Evolutionary conservation across 2,797 vertebrate species (phyloP).

Genomic region (Huso huso): DNA sequence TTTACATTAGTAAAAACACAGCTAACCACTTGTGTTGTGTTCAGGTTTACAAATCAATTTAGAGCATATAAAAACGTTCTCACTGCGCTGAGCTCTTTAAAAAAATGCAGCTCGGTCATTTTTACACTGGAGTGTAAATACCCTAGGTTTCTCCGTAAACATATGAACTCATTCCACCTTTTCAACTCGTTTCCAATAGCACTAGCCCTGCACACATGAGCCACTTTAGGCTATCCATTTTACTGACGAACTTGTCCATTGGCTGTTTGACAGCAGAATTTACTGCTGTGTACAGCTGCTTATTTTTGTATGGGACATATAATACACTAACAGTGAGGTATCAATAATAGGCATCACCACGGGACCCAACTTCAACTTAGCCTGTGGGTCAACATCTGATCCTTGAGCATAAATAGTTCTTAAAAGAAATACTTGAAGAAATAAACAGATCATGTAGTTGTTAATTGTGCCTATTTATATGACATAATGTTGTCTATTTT

Average conservation of each 20-base stretch:
- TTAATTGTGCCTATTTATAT: too few relatives aligned
- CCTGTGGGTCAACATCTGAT: constrained; percentile 50
- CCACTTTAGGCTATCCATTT: too few relatives aligned
- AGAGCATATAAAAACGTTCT: constrained; percentile 42
- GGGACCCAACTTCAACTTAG: constrained; percentile 51
- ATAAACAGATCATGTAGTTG: too few relatives aligned
- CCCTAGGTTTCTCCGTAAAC: background rate
- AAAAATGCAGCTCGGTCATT: constrained; percentile 28
- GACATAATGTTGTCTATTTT: too few relatives aligned
- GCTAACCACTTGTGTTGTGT: constrained; percentile 57
- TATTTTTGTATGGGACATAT: constrained; percentile 21
- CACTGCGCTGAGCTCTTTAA: constrained; percentile 34
- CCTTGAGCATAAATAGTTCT: constrained; percentile 43
- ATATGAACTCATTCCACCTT: too few relatives aligned
- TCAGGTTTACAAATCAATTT: constrained; percentile 51
- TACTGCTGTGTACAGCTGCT: constrained; percentile 15
- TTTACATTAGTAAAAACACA: constrained; percentile 75
- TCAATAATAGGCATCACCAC: constrained; percentile 49
- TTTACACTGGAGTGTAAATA: constrained; percentile 34
- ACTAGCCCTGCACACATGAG: background rate
- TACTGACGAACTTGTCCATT: too few relatives aligned
- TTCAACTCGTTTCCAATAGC: background rate
- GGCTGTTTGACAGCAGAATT: constrained; percentile 16
- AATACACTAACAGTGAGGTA: constrained; percentile 32
- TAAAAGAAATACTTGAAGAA: constrained; percentile 23